Conservation (phyloP, 1,140 invertebrate species). For the Dolichoris vasculosae region DNA sequence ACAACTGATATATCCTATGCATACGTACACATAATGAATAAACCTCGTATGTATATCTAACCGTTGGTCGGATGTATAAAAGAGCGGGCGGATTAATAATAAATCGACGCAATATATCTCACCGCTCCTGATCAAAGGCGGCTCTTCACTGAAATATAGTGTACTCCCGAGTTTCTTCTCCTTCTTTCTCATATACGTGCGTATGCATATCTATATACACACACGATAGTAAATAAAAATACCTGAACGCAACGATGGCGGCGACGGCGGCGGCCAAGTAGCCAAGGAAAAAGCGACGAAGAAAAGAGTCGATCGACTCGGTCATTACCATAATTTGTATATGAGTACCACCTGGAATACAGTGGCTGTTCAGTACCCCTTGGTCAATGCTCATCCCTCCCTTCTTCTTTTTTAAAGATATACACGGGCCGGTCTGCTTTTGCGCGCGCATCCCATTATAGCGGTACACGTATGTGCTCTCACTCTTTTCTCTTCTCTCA, state of each 20-base stretch:
- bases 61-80: not conserved
- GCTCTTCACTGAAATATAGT: conserved; percentile 30
- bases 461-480: conserved; percentile 38
- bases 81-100: conserved; percentile 50
- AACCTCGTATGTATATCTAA: conserved; percentile 1
- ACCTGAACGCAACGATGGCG: conserved; percentile 46
- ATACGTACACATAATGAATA: not conserved
- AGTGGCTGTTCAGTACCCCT: conserved; percentile 49
- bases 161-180: conserved; percentile 36
- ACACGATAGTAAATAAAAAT: conserved; percentile 50
- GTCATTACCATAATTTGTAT: conserved; percentile 66
- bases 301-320: conserved; percentile 58
- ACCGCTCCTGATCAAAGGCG: conserved; percentile 45
- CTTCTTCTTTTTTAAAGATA: conserved; percentile 22
- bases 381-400: conserved; percentile 54
- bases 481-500: conserved; percentile 7
- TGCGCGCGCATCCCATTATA: conserved; percentile 51
- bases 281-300: conserved; percentile 38
- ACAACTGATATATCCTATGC: not conserved
- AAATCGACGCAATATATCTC: conserved; percentile 47
- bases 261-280: conserved; percentile 28
- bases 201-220: not conserved
- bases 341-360: conserved; percentile 62
- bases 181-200: conserved; percentile 26
- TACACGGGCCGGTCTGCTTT: not conserved